Base-by-base conservation (phyloP, 1,140 invertebrate genomes). In the Drosophila truncata region DNA sequence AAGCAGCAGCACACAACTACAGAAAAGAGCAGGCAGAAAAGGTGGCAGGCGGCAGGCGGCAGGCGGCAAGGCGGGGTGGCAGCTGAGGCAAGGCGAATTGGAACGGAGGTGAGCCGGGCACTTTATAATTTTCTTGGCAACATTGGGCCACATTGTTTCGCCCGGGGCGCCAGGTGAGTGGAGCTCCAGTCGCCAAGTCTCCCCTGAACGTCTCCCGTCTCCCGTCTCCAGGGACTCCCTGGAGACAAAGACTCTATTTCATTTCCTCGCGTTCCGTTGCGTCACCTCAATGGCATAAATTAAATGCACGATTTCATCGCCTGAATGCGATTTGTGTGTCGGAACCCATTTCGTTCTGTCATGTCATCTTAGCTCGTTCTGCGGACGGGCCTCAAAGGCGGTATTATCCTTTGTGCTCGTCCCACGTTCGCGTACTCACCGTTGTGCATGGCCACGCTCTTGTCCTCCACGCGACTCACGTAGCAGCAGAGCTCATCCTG, bases 401-500 rank as follows among this genome's bases (percentile, higher is more conserved):
- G 18, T 16, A 14, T 6, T 25, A 27, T 66, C 55, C 62, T 49
- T 49, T 49, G 64, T 54, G 50, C 31, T 16, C 18, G 7, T 33
- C 7, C 23, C 16, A 0, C 13, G 29, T 52, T 16, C 31, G 16
- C 18, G 31, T 71, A 72, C 93, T 95, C 94, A 99, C 98, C 98
- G 94, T 98, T 98, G 93, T 97, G 96, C 96, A 98, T 98, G 44
- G 98, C 98, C 33, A 99, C 97, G 92, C 97, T 98, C 88, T 98
- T 97, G 86, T 98, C 97, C 93, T 98, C 97, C 57, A 99, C 98
- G 50, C 98, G 95, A 93, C 97, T 98, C 79, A 99, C 97, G 93
- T 99, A 99, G 93, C 98, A 98, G 93, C 98, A 98, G 42, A 99
- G 95, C 93, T 99, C 98, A 93, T 99, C 98, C 93, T 99, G 98